Base-by-base conservation (phyloP, 2,113 vertebrate species). In the Notarius quadriscutis region DNA sequence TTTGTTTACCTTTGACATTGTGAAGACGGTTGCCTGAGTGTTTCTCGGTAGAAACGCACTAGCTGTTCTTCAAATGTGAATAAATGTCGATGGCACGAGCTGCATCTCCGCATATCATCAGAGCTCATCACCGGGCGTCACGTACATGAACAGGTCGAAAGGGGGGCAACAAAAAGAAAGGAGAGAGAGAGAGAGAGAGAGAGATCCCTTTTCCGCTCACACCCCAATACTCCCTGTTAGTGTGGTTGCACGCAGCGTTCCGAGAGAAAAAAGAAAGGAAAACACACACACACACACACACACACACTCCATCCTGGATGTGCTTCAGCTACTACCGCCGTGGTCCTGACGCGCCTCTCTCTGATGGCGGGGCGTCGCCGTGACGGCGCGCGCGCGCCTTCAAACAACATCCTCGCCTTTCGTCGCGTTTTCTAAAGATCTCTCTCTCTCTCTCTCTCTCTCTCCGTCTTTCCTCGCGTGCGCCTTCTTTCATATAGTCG, bases 401-500 rank as follows among this genome's bases (percentile, higher is more conserved):
- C 82, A 63, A 83, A 85, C 72, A 62, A 25, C 3, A 72, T 75
- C 55, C 69, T 48, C 50, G 20, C 55, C n/a, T 48, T 53, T 34
- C 55, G 78, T 80, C 78, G 78, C 78, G 5, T 58, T 80, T 80
- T 57, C n/a, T 22, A 72, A 41, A 41, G 3, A 3, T 41, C 41
- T 41, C 41, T 41, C 41, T 41, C 41, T 41, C 41, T 41, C 41
- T 41, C 41, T 41, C 41, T 41, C 34, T 41, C 34, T 17, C 25
- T 58, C 15, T 30, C 30, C 30, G 30, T 80, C 78, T 58, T 11
- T 80, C 27, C 53, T 0, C 55, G 55, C 55, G 9, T 0, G 53
- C 53, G 53, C 27, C 55, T 22, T 48, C 41, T 51, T 93, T 92
- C 92, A 93, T 93, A 93, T 91, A 88, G 90, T 91, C 90, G 88